phyloP scores from a whole-genome alignment of 2,888 invertebrate species.

The Steromphala cineraria region DNA sequence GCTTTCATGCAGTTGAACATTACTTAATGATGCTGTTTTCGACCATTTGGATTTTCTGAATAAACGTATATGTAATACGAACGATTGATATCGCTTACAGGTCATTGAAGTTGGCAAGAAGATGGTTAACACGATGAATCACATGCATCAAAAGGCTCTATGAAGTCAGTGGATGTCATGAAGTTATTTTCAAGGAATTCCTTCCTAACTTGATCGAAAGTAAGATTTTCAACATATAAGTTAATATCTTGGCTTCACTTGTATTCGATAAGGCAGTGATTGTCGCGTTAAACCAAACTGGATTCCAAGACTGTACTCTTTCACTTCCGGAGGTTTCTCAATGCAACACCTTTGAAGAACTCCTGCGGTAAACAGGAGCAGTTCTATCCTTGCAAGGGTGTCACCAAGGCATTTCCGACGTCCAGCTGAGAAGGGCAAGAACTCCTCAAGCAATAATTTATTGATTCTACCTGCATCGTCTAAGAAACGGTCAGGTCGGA shows the following conservation, averaged over 20 bases:
- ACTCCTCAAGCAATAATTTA: conserved; percentile 25
- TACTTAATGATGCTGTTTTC: no score
- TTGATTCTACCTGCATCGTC: conserved; percentile 23
- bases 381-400: conserved; percentile 50
- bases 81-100: no score
- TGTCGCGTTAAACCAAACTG: conserved; percentile 1
- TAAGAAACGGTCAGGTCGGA: conserved; percentile 37
- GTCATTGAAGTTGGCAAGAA: no score
- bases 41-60: no score
- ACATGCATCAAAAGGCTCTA: no score
- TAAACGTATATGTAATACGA: no score
- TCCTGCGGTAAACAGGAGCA: conserved; percentile 49
- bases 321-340: conserved; percentile 18
- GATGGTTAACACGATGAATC: no score
- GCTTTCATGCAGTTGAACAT: no score
- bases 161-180: no score
- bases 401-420: conserved; percentile 58
- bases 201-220: no score
- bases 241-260: neutral
- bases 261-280: conserved; percentile 1
- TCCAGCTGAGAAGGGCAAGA: conserved; percentile 51
- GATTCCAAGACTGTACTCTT: neutral
- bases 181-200: no score
- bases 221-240: no score
- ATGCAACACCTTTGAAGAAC: conserved; percentile 17